A percentile compares a stretch with the other conserved stretches of the same genome.
These are phyloP conservation scores for Lutraria lutraria DNA, from an alignment of 2,888 invertebrate species.

Conservation along the genomic window DNA sequence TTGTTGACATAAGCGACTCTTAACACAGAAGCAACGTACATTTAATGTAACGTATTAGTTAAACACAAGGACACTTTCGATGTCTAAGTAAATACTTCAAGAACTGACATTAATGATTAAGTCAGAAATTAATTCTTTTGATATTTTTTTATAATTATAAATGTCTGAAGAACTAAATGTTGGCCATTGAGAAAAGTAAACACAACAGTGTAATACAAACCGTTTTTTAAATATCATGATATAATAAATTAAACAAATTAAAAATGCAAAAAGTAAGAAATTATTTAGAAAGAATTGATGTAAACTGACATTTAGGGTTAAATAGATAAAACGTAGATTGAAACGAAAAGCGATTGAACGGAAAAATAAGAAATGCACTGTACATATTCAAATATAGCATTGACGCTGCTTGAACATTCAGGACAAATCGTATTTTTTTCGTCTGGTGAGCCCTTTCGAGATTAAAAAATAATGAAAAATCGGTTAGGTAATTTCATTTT, in stretches of 20 bases:
- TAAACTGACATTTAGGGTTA: slow-evolving; percentile 26
- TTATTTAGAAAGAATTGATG: slow-evolving; percentile 19
- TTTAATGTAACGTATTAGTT: slow-evolving; percentile 57
- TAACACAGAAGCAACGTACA: slow-evolving; percentile 36
- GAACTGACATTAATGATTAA: slow-evolving; percentile 54
- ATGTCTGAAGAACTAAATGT: slow-evolving; percentile 41
- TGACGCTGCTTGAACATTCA: no score
- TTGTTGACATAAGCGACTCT: slow-evolving; percentile 56
- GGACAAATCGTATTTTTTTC: no score
- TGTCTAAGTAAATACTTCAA: slow-evolving; percentile 58
- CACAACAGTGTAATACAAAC: slow-evolving; percentile 48
- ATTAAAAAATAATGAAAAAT: no score
- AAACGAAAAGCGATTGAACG: neutral
- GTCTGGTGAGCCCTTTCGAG: no score
- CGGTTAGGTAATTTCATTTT: no score
- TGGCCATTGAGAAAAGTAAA: slow-evolving; percentile 27
- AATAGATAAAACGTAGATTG: neutral
- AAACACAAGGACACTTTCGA: slow-evolving; percentile 54
- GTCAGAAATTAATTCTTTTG: slow-evolving; percentile 43
- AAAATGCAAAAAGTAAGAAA: slow-evolving; percentile 26
- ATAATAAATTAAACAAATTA: slow-evolving; percentile 44
- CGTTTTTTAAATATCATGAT: slow-evolving; percentile 43
- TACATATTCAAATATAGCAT: neutral
- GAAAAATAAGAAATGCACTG: neutral
- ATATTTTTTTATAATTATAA: slow-evolving; percentile 57